Evolutionary conservation across 1,140 invertebrate species (phyloP).

Genomic region (Scaptomyza graminum): DNA sequence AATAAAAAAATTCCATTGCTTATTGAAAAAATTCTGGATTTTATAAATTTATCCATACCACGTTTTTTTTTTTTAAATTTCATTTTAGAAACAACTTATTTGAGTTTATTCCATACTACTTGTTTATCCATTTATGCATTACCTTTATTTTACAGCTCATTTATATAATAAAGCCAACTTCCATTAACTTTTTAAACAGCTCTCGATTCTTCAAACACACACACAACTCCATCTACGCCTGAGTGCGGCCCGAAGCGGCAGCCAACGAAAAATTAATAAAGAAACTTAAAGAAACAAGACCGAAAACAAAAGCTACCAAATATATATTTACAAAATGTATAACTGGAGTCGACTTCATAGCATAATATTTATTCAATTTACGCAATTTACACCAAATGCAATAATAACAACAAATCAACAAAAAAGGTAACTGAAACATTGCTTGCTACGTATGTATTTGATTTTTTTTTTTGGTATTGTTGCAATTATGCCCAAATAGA

Average conservation of each 20-base stretch:
- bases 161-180: neutral
- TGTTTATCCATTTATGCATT: no score
- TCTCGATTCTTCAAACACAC: slow-evolving; percentile 38
- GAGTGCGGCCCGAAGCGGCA: slow-evolving; percentile 50
- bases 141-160: no score
- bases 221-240: slow-evolving; percentile 50
- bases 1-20: no score
- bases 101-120: no score
- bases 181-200: slow-evolving; percentile 4
- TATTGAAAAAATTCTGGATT: no score
- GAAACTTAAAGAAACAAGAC: slow-evolving; percentile 27
- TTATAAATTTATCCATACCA: no score
- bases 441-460: slow-evolving; percentile 55
- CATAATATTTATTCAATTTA: slow-evolving; percentile 80
- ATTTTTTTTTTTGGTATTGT: slow-evolving; percentile 59
- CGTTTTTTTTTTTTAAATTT: no score
- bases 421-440: slow-evolving; percentile 30
- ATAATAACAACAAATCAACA: slow-evolving; percentile 6
- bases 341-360: slow-evolving; percentile 52
- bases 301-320: slow-evolving; percentile 59
- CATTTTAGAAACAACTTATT: no score
- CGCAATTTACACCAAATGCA: slow-evolving; percentile 65
- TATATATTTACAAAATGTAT: slow-evolving; percentile 67
- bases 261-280: slow-evolving; percentile 2
- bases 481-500: slow-evolving; percentile 70